A percentile compares a stretch with the other conserved stretches of the same genome.
phyloP scores from a whole-genome alignment of 2,797 vertebrate species.

The Propithecus perrieri region DNA sequence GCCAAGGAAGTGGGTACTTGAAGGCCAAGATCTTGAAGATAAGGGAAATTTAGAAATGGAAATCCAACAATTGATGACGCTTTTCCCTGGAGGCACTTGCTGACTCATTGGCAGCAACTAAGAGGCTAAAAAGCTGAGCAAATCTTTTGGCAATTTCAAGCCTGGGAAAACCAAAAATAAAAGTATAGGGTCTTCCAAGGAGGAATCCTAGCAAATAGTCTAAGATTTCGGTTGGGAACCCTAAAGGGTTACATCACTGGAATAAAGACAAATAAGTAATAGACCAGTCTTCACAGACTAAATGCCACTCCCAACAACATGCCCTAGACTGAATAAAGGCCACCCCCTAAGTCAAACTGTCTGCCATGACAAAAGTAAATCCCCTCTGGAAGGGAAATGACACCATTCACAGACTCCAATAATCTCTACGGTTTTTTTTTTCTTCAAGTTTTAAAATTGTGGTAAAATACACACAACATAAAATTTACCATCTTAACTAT shows the following conservation, averaged over 20 bases:
- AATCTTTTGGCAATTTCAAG: neutral
- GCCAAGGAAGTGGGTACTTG: neutral
- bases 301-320: neutral
- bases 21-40: neutral
- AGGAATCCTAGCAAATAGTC: neutral
- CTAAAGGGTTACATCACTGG: neutral
- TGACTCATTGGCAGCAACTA: neutral
- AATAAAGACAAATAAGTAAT: neutral
- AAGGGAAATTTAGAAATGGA: neutral
- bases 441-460: neutral
- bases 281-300: neutral
- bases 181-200: neutral
- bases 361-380: neutral
- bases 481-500: neutral
- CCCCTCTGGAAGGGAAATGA: neutral
- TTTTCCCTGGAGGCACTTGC: neutral
- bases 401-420: neutral
- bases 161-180: neutral
- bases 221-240: neutral
- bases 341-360: neutral
- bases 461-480: neutral
- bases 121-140: neutral
- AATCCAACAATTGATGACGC: neutral
- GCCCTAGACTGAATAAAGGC: neutral
- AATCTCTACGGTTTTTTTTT: neutral